Conservation (phyloP, 2,888 invertebrate species). For the Dolomedes plantarius region DNA sequence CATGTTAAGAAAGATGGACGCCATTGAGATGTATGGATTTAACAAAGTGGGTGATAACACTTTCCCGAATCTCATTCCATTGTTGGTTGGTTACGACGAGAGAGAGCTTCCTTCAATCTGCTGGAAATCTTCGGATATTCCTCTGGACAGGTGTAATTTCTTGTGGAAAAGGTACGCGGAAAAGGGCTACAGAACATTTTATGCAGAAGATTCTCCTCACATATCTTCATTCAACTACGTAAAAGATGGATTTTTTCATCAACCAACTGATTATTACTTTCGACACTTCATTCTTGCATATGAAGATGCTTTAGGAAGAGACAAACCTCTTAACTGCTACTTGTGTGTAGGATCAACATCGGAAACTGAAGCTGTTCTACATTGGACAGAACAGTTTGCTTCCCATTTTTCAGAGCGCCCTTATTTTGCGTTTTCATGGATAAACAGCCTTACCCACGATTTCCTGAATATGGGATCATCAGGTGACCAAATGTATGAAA, state of each 20-base stretch:
- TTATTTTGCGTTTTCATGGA: slow-evolving; percentile 76
- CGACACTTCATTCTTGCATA: slow-evolving; percentile 76
- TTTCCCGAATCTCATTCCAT: slow-evolving; percentile 75
- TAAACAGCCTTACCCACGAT: slow-evolving; percentile 77
- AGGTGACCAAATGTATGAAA: slow-evolving; percentile 76
- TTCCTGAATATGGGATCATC: slow-evolving; percentile 75
- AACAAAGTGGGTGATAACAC: slow-evolving; percentile 79
- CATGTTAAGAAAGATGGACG: slow-evolving; percentile 80
- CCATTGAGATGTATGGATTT: slow-evolving; percentile 85
- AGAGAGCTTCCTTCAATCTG: slow-evolving; percentile 60
- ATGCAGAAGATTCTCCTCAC: slow-evolving; percentile 75
- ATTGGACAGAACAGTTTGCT: slow-evolving; percentile 51
- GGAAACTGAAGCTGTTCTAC: slow-evolving; percentile 65
- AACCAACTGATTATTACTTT: slow-evolving; percentile 76
- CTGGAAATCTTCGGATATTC: slow-evolving; percentile 19
- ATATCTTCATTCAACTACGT: slow-evolving; percentile 76
- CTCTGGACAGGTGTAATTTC: slow-evolving; percentile 75
- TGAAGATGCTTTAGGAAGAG: slow-evolving; percentile 72
- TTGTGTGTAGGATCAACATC: slow-evolving; percentile 61
- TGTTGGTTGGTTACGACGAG: slow-evolving; percentile 75
- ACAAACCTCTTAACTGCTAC: slow-evolving; percentile 34
- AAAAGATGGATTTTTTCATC: slow-evolving; percentile 75
- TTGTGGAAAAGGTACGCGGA: slow-evolving; percentile 76
- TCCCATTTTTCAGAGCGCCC: slow-evolving; percentile 38
- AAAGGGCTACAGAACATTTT: slow-evolving; percentile 75